Conservation (phyloP, 2,797 vertebrate species). For the Chrysolophus pictus region DNA sequence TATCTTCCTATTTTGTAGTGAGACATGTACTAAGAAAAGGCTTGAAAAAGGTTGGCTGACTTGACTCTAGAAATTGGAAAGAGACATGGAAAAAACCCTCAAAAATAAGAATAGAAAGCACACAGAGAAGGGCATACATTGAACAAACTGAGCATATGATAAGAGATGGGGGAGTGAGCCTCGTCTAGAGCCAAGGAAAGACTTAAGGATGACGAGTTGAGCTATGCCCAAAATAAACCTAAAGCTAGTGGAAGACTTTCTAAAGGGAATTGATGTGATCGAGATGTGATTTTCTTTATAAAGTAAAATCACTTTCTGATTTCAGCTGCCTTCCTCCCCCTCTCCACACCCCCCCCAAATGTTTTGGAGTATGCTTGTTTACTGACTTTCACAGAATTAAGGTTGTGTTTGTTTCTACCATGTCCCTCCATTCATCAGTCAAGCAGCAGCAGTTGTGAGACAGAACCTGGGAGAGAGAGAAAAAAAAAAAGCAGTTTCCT, state of each 20-base stretch:
- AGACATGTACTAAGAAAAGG: constrained; percentile 45
- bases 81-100: not conserved
- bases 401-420: constrained; percentile 49
- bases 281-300: not conserved
- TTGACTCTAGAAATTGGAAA: constrained; percentile 53
- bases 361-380: constrained; percentile 45
- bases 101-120: constrained; percentile 46
- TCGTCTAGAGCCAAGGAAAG: constrained; percentile 31
- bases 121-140: not conserved
- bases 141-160: constrained; percentile 36
- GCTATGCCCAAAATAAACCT: constrained; percentile 36
- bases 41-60: constrained; percentile 56
- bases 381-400: constrained; percentile 46
- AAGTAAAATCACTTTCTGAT: constrained; percentile 23
- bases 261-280: not conserved
- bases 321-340: not conserved
- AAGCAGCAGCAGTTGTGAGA: constrained; percentile 72
- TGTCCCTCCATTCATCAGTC: constrained; percentile 62
- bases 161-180: not conserved
- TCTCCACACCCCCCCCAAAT: not conserved
- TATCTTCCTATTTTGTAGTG: constrained; percentile 29
- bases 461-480: constrained; percentile 50
- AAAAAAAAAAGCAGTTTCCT: constrained; percentile 53
- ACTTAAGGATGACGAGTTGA: constrained; percentile 8
- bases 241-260: not conserved